A percentile compares a stretch with the other conserved stretches of the same genome.
Evolutionary conservation across 2,797 vertebrate species (phyloP).

Genomic region (Apodemus agrarius): DNA sequence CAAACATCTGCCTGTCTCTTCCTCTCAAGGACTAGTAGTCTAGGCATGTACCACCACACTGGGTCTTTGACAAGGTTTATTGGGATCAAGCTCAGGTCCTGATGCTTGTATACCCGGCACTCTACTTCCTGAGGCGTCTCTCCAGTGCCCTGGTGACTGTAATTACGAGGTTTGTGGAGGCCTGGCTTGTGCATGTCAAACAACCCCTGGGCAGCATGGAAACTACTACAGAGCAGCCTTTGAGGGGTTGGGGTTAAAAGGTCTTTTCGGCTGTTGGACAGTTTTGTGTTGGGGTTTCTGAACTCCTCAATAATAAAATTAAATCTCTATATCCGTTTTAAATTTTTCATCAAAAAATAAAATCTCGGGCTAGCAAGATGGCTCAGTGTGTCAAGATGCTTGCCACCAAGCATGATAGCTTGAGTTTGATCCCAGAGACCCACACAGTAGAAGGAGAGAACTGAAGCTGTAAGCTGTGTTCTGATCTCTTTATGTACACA

Average conservation of each 20-base stretch:
- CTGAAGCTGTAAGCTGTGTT: neutral
- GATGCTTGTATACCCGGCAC: neutral
- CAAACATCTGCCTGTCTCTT: neutral
- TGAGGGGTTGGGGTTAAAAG: neutral
- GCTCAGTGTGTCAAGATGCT: neutral
- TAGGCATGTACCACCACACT: neutral
- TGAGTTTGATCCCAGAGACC: neutral
- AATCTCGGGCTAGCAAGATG: neutral
- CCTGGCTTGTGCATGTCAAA: neutral
- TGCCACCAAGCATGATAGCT: neutral
- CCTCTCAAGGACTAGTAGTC: neutral
- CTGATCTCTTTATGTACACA: neutral
- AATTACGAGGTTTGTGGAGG: neutral
- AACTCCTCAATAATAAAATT: neutral
- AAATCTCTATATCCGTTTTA: neutral
- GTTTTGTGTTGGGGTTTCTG: conserved; percentile 6
- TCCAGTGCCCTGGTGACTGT: neutral
- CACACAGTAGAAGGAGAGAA: neutral
- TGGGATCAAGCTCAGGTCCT: neutral
- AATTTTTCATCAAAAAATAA: neutral
- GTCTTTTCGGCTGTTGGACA: neutral
- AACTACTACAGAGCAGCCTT: neutral
- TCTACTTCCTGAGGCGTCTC: neutral
- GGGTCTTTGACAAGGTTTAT: neutral
- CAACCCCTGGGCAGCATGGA: accelerated